Evolutionary conservation across 2,113 vertebrate species (phyloP).

Genomic region (Nibea albiflora): DNA sequence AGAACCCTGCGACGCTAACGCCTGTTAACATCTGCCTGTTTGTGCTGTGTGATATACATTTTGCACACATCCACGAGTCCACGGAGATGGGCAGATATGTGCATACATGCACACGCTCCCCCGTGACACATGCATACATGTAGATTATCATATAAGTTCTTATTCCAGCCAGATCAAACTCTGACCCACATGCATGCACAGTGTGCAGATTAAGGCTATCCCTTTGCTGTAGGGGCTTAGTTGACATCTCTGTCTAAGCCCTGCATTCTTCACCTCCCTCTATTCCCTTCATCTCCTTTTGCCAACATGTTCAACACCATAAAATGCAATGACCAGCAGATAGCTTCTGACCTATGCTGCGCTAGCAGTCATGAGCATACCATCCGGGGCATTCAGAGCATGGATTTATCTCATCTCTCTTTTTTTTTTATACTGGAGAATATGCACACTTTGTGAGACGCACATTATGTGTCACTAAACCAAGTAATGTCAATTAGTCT

Average conservation of each 20-base stretch:
- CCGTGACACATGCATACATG: background rate
- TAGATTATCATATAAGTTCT: constrained; percentile 30
- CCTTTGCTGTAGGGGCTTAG: constrained; percentile 64
- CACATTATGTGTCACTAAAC: background rate
- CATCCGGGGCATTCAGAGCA: background rate
- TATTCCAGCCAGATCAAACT: constrained; percentile 66
- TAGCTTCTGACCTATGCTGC: constrained; percentile 16
- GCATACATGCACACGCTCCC: background rate
- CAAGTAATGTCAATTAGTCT: background rate
- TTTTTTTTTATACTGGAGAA: background rate
- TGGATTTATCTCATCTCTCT: no score
- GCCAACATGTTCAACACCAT: constrained; percentile 64
- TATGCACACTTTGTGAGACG: background rate
- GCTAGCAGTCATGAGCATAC: constrained; percentile 23
- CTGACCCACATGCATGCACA: constrained; percentile 69
- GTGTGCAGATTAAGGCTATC: constrained; percentile 71
- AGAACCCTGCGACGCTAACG: constrained; percentile 7
- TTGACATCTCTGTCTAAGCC: constrained; percentile 69
- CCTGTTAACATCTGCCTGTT: constrained; percentile 34
- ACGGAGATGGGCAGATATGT: background rate
- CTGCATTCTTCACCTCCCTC: constrained; percentile 62
- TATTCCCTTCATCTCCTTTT: constrained; percentile 58
- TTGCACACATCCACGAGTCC: background rate
- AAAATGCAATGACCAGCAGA: constrained; percentile 66
- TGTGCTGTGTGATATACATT: background rate